These are phyloP conservation scores for Clusia tigrina DNA, from an alignment of 2,888 invertebrate species.

Conservation along the genomic window DNA sequence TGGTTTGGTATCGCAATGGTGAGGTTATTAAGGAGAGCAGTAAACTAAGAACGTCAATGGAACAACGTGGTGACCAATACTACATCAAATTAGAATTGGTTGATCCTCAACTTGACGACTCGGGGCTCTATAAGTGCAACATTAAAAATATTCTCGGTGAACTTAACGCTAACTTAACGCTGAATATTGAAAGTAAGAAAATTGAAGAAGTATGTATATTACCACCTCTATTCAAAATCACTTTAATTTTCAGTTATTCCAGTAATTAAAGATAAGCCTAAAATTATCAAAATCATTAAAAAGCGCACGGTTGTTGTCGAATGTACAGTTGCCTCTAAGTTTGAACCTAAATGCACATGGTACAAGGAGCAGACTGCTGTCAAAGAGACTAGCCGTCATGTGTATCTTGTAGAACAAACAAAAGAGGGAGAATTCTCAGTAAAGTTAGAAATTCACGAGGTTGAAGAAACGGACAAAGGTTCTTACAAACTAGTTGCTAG, in stretches of 20 bases:
- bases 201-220: not conserved
- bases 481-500: constrained; percentile 89
- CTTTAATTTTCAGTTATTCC: constrained; percentile 80
- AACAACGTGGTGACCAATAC: constrained; percentile 81
- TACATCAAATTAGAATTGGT: constrained; percentile 85
- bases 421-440: constrained; percentile 86
- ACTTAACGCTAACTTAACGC: constrained; percentile 94
- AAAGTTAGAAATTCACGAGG: constrained; percentile 88
- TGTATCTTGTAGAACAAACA: constrained; percentile 58
- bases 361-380: constrained; percentile 86
- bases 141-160: constrained; percentile 96
- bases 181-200: constrained; percentile 95
- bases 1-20: constrained; percentile 85
- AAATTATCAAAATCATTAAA: constrained; percentile 89
- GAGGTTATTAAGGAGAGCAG: constrained; percentile 80
- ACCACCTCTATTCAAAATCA: too few relatives aligned
- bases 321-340: constrained; percentile 91
- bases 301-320: constrained; percentile 93
- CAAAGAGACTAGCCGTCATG: constrained; percentile 68
- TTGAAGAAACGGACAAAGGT: constrained; percentile 83
- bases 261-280: constrained; percentile 92
- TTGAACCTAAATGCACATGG: constrained; percentile 93
- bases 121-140: constrained; percentile 97
- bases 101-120: constrained; percentile 94
- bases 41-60: constrained; percentile 81